A percentile compares a stretch with the other conserved stretches of the same genome.
Evolutionary conservation across 92 coral and sea anemone genomes (phyloP).

Genomic region (Epizoanthus illoricatus): DNA sequence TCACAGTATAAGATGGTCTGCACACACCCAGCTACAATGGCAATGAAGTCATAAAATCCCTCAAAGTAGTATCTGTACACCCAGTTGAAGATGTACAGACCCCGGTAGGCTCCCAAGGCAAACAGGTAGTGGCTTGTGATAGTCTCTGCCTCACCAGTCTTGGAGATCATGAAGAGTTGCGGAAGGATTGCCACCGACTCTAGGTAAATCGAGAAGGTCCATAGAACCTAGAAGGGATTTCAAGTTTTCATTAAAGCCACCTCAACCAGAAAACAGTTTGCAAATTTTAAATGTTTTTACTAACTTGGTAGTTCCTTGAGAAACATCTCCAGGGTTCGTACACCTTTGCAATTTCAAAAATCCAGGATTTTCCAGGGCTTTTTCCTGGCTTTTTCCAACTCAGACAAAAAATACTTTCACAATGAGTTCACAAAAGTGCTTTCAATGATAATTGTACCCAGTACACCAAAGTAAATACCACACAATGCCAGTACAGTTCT

Average conservation of each 20-base stretch:
- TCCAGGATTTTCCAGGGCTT: too few species aligned
- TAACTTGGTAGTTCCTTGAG: too few species aligned
- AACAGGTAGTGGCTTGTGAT: constrained; percentile 99
- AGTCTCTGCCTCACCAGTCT: constrained; percentile 98
- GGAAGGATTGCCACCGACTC: constrained; percentile 99
- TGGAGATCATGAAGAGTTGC: constrained; percentile 98
- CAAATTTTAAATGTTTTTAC: too few species aligned
- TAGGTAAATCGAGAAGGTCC: constrained; percentile 99
- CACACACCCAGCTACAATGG: constrained; percentile 99
- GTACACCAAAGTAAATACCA: too few species aligned
- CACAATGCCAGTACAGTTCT: too few species aligned
- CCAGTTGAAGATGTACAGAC: constrained; percentile 97
- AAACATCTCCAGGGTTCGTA: too few species aligned
- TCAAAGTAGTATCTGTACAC: constrained; percentile 93
- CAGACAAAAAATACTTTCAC: too few species aligned
- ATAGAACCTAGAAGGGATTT: constrained; percentile 66
- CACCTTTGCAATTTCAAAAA: too few species aligned
- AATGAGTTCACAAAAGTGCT: too few species aligned
- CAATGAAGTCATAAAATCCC: constrained; percentile 99
- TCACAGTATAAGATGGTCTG: constrained; percentile 99
- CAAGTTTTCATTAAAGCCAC: not conserved
- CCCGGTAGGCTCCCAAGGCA: constrained; percentile 97
- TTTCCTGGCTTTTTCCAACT: too few species aligned
- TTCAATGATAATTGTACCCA: too few species aligned
- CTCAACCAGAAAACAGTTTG: too few species aligned